Evolutionary conservation across 2,797 vertebrate species (phyloP).

Genomic region (Liparis tanakae): DNA sequence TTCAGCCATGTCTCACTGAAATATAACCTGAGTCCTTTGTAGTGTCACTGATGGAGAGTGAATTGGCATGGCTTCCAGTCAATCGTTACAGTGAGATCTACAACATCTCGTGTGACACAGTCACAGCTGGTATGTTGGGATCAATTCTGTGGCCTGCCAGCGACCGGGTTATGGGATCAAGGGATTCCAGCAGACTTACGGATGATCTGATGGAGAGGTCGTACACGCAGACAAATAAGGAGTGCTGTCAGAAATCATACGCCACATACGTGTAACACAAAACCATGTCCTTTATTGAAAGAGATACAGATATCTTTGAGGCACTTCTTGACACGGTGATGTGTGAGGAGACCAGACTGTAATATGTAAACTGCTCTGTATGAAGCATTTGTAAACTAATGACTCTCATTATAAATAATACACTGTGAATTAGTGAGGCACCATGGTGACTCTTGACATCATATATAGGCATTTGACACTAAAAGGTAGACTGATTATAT

Average conservation of each 20-base stretch:
- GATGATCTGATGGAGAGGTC: constrained; percentile 30
- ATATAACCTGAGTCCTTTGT: constrained; percentile 60
- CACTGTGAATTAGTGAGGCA: background rate
- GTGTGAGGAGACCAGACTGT: constrained; percentile 24
- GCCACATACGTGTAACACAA: constrained; percentile 35
- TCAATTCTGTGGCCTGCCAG: constrained; percentile 53
- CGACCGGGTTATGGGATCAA: constrained; percentile 43
- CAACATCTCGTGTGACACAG: constrained; percentile 51
- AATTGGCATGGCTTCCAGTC: constrained; percentile 58
- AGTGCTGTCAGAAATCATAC: constrained; percentile 8
- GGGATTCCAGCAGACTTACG: constrained; percentile 56
- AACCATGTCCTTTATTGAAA: constrained; percentile 28
- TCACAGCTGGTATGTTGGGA: constrained; percentile 54
- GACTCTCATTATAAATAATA: background rate
- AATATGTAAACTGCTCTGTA: background rate
- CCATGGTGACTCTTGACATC: background rate
- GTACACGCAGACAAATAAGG: constrained; percentile 57
- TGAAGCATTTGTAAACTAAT: background rate
- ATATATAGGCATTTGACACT: background rate
- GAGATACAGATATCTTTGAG: constrained; percentile 21
- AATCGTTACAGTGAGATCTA: constrained; percentile 34
- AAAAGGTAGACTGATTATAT: background rate
- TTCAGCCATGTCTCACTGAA: constrained; percentile 64
- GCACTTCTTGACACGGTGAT: constrained; percentile 19
- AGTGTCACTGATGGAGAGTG: constrained; percentile 52